Percentiles rank a stretch among this genome's conserved stretches.
These are phyloP conservation scores for Nemoura dubitans DNA, from an alignment of 2,888 invertebrate genomes.

Conservation along the genomic window DNA sequence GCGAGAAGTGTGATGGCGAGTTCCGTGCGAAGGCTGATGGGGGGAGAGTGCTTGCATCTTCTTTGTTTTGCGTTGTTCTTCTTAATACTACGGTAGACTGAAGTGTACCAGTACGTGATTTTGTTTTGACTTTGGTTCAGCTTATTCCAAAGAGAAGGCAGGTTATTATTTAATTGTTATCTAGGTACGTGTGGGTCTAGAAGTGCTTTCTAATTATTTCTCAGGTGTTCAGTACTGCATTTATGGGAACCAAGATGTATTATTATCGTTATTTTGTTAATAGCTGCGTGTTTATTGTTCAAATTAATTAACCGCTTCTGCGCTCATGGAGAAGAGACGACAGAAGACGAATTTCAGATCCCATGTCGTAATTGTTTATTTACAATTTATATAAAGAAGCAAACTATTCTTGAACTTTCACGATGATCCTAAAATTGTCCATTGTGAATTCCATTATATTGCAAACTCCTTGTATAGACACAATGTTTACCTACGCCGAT, in stretches of 20 bases:
- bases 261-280: not conserved
- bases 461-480: too few species aligned
- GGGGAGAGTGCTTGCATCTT: not conserved
- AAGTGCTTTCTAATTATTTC: not conserved
- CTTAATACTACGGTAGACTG: not conserved
- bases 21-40: not conserved
- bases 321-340: too few species aligned
- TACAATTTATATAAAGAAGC: too few species aligned
- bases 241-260: not conserved
- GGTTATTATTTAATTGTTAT: not conserved
- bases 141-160: not conserved
- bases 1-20: slow-evolving; percentile 29
- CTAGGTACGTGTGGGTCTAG: not conserved
- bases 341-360: too few species aligned
- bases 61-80: not conserved
- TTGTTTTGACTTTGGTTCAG: not conserved
- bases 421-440: too few species aligned
- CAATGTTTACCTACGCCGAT: too few species aligned
- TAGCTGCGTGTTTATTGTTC: too few species aligned
- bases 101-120: not conserved
- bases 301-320: too few species aligned
- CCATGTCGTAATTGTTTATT: too few species aligned
- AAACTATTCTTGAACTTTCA: too few species aligned
- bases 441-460: too few species aligned
- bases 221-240: not conserved